phyloP scores from a whole-genome alignment of 2,797 vertebrate genomes.

The Kryptopterus vitreolus region DNA sequence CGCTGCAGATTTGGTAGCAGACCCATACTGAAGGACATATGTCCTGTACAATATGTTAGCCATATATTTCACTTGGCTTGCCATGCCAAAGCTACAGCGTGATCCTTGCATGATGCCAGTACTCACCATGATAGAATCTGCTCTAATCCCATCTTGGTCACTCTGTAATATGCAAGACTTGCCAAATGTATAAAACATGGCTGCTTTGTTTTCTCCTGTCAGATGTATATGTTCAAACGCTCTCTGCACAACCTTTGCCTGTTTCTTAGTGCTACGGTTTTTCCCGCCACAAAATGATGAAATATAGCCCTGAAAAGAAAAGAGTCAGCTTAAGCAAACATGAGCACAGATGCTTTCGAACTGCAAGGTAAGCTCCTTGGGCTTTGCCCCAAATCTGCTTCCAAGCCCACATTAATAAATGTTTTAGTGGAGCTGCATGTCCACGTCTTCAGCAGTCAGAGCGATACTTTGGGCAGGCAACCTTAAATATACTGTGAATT shows the following conservation, averaged over 20 bases:
- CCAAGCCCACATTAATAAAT: conserved; percentile 57
- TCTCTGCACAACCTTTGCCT: not conserved
- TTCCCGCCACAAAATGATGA: conserved; percentile 35
- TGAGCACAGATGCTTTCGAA: conserved; percentile 58
- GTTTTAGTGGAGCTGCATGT: conserved; percentile 51
- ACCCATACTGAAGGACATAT: conserved; percentile 22
- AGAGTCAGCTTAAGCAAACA: conserved; percentile 52
- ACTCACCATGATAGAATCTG: conserved; percentile 18
- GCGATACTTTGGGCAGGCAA: conserved; percentile 25
- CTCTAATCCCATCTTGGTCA: not conserved
- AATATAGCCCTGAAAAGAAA: conserved; percentile 48
- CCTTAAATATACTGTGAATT: conserved; percentile 4
- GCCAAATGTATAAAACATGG: conserved; percentile 20
- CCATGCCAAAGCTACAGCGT: conserved; percentile 33
- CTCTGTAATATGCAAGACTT: not conserved
- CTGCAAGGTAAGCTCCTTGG: conserved; percentile 46
- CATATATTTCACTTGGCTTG: conserved; percentile 30
- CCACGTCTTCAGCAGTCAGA: conserved; percentile 34
- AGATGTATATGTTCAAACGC: conserved; percentile 17
- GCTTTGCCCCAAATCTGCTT: conserved; percentile 57
- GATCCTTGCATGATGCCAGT: conserved; percentile 26
- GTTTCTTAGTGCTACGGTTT: conserved; percentile 32
- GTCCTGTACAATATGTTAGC: conserved; percentile 36
- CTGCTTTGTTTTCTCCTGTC: conserved; percentile 14
- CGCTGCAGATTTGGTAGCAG: conserved; percentile 13